phyloP scores from a whole-genome alignment of 2,888 invertebrate genomes.

The Leucania comma region DNA sequence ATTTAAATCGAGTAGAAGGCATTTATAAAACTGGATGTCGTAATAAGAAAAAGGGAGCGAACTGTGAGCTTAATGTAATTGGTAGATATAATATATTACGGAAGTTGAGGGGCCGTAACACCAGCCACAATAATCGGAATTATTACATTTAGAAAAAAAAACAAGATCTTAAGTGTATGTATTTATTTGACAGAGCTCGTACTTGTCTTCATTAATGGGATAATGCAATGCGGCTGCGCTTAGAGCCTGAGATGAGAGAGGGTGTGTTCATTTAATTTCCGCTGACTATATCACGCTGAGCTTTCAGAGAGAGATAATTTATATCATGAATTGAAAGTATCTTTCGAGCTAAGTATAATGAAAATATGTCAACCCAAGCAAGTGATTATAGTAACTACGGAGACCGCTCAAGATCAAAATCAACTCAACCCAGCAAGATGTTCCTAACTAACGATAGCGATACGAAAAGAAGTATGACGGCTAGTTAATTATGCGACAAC shows the following conservation, averaged over 20 bases:
- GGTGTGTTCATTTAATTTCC: constrained; percentile 82
- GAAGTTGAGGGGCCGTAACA: constrained; percentile 19
- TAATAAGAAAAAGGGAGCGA: constrained; percentile 51
- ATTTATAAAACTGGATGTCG: constrained; percentile 55
- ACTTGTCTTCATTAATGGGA: constrained; percentile 43
- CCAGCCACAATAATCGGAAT: constrained; percentile 25
- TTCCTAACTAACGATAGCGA: constrained; percentile 14
- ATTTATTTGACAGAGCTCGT: constrained; percentile 19
- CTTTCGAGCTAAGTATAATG: not conserved
- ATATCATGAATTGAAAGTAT: constrained; percentile 4
- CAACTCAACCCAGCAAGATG: constrained; percentile 14
- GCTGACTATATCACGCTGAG: constrained; percentile 64
- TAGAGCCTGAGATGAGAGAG: constrained; percentile 60
- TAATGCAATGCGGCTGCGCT: constrained; percentile 40
- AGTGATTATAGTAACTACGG: not conserved
- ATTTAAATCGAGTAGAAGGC: constrained; percentile 65
- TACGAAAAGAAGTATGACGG: constrained; percentile 40
- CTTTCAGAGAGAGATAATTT: constrained; percentile 45
- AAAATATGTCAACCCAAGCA: constrained; percentile 4
- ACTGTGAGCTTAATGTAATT: constrained; percentile 41
- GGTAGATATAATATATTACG: constrained; percentile 18
- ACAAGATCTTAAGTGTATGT: not conserved
- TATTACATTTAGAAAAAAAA: constrained; percentile 9
- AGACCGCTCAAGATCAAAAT: constrained; percentile 8
- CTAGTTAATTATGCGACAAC: constrained; percentile 59